Percentiles rank a stretch among this genome's conserved stretches.
Evolutionary conservation across 2,113 vertebrate species (phyloP).

Genomic region (Tapirus terrestris): DNA sequence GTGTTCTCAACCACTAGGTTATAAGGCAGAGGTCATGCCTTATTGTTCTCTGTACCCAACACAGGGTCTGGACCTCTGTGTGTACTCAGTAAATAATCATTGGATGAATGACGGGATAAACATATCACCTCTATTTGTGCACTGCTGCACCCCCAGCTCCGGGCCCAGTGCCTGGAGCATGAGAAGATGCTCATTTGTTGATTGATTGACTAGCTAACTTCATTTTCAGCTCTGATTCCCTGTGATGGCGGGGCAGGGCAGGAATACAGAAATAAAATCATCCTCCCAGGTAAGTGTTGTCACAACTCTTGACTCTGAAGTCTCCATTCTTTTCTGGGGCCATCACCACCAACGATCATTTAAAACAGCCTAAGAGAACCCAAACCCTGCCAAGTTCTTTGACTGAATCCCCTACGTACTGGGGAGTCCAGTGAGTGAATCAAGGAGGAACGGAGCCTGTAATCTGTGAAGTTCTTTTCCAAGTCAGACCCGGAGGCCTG

Average conservation of each 20-base stretch:
- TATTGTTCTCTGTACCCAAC: neutral
- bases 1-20: neutral
- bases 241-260: neutral
- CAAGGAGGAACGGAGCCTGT: neutral
- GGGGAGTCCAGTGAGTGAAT: neutral
- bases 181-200: neutral
- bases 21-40: neutral
- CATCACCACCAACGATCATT: neutral
- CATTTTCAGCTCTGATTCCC: neutral
- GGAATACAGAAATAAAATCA: conserved; percentile 5
- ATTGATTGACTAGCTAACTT: neutral
- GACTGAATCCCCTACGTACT: neutral
- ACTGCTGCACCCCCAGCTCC: neutral
- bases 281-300: neutral
- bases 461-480: neutral
- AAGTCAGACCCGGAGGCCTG: neutral
- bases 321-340: neutral
- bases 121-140: neutral
- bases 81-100: neutral
- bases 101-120: neutral
- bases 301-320: neutral
- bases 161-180: no score
- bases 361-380: neutral
- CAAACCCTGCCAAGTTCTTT: neutral
- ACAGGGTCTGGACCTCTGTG: neutral